Base-by-base conservation (phyloP, 1,140 invertebrate genomes). In the Holotrichia oblita region DNA sequence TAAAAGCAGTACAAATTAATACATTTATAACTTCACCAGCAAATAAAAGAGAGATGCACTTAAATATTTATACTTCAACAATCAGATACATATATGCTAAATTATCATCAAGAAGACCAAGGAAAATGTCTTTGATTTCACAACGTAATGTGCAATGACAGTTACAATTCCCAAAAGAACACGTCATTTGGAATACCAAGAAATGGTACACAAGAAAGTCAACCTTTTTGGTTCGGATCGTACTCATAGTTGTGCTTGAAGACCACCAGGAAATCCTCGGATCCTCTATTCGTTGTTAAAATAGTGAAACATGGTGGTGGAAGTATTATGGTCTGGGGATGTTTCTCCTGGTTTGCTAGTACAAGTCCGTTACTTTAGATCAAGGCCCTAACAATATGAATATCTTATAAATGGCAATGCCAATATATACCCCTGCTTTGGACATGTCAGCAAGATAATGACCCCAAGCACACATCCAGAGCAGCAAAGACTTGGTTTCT, bases 151-250 rank as follows among this genome's bases (percentile, higher is more conserved):
- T 42, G 41, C 41, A 42, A 42, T 10, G 41, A 10, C 41, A 10
- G 41, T 42, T 42, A 42, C 41, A 42, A 59, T 59, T 59, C n/a
- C 6, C 55, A 59, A 14, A 59, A 14, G n/a, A 59, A 59, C 55
- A 59, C 55, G 55, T 59, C 55, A 14, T 14, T 59, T 59, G 55
- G 55, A 59, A 59, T 59, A 20, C 55, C 55, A 59, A 59, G 55
- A 59, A 59, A 59, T 59, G 55, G 55, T 6, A 59, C 55, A 59
- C 12, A n/a, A 59, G 14, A 59, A 59, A 59, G 14, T 59, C 12
- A 59, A 59, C 55, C 55, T n/a, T 14, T 59, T 59, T 59, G 55
- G 55, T 59, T n/a, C n/a, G n/a, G n/a, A n/a, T n/a, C n/a, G n/a
- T n/a, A n/a, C n/a, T n/a, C n/a, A n/a, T n/a, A n/a, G 55, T 14